These are phyloP conservation scores for Graptemys geographica DNA, from an alignment of 2,797 vertebrate species.

Conservation along the genomic window DNA sequence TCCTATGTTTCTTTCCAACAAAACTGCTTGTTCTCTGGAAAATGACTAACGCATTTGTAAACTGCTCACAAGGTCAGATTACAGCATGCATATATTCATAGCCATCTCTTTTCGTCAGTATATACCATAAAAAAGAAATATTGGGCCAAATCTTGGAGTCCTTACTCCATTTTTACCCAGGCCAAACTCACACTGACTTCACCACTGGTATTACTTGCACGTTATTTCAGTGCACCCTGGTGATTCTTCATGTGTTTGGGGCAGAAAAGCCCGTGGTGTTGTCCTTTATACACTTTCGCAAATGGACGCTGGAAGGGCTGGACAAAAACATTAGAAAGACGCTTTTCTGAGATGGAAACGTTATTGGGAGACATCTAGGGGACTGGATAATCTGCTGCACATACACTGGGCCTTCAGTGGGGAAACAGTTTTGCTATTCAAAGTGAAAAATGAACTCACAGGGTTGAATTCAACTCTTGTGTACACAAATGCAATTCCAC, in stretches of 20 bases:
- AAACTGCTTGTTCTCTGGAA: slow-evolving; percentile 33
- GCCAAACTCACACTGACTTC: neutral
- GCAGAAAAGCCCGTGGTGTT: neutral
- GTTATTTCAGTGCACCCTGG: accelerated
- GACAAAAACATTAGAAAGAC: neutral
- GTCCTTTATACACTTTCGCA: neutral
- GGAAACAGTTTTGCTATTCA: neutral
- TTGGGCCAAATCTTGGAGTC: neutral
- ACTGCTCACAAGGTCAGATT: neutral
- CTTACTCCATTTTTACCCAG: neutral
- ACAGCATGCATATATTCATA: neutral
- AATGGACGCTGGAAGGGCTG: neutral
- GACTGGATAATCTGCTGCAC: neutral
- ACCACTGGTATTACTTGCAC: accelerated
- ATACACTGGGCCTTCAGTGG: accelerated
- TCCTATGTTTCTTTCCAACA: slow-evolving; percentile 38
- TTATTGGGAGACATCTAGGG: neutral
- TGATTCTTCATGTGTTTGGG: neutral
- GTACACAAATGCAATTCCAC: accelerated
- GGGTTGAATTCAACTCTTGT: neutral
- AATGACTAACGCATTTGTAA: slow-evolving; percentile 45
- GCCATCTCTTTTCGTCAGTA: neutral
- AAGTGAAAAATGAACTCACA: accelerated
- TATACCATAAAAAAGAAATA: neutral
- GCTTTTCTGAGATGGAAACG: neutral